Evolutionary conservation across 2,113 vertebrate species (phyloP).

Genomic region (Megaleporinus macrocephalus): DNA sequence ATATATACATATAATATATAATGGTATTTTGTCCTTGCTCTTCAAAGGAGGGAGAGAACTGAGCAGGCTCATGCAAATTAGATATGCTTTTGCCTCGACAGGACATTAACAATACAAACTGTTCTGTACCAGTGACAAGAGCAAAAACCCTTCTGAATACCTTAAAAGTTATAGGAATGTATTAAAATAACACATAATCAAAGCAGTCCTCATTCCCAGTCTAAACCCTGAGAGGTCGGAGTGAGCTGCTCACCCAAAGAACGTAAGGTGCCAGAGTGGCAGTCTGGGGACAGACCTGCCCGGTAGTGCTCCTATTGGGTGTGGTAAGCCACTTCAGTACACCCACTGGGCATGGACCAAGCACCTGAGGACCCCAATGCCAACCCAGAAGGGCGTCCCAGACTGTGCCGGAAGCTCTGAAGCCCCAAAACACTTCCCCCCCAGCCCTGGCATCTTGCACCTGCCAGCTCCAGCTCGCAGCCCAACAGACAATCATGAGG

Average conservation of each 20-base stretch:
- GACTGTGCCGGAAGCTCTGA: slow-evolving; percentile 61
- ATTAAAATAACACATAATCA: background rate
- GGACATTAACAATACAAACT: background rate
- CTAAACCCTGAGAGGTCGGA: slow-evolving; percentile 23
- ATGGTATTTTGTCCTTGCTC: background rate
- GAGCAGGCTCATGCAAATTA: background rate
- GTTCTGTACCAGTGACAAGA: background rate
- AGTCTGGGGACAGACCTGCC: slow-evolving; percentile 60
- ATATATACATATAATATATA: background rate
- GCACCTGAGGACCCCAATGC: slow-evolving; percentile 58
- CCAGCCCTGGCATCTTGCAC: slow-evolving; percentile 44
- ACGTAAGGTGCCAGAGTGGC: slow-evolving; percentile 55
- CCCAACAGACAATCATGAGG: slow-evolving; percentile 21
- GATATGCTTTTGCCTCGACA: background rate
- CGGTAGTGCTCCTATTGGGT: slow-evolving; percentile 56
- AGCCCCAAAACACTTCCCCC: slow-evolving; percentile 53
- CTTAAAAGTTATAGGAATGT: background rate
- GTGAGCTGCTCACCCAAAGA: slow-evolving; percentile 56
- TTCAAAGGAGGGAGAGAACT: slow-evolving; percentile 1
- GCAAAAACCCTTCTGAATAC: background rate
- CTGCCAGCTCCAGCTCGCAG: slow-evolving; percentile 57
- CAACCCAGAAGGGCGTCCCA: slow-evolving; percentile 59
- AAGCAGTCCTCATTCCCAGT: background rate
- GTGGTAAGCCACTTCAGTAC: slow-evolving; percentile 58
- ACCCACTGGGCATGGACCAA: slow-evolving; percentile 56